Conservation (phyloP, 2,888 invertebrate genomes). For the Crocallis elinguaria region DNA sequence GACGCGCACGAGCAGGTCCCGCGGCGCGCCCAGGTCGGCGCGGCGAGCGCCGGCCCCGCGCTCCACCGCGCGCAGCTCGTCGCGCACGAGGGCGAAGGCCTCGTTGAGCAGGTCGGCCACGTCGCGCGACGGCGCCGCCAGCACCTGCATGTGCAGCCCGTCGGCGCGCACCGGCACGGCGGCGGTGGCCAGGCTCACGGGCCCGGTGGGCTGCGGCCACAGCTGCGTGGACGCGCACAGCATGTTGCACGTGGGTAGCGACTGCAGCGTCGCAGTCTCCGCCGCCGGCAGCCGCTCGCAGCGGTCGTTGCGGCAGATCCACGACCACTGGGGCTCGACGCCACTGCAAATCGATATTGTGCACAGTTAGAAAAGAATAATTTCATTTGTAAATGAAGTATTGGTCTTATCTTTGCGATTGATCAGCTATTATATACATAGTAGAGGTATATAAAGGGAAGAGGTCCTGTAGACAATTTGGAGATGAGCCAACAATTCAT, state of each 20-base stretch:
- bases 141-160: slow-evolving; percentile 76
- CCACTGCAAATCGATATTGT: slow-evolving; percentile 65
- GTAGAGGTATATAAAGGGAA: too few relatives aligned
- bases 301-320: slow-evolving; percentile 88
- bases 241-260: slow-evolving; percentile 91
- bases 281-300: slow-evolving; percentile 86
- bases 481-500: too few relatives aligned
- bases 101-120: slow-evolving; percentile 71
- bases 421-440: too few relatives aligned
- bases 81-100: slow-evolving; percentile 80
- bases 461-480: too few relatives aligned
- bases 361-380: background rate
- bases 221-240: slow-evolving; percentile 90
- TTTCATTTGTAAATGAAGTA: background rate
- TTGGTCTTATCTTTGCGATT: too few relatives aligned
- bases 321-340: slow-evolving; percentile 88
- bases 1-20: slow-evolving; percentile 79
- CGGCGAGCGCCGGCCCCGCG: slow-evolving; percentile 57
- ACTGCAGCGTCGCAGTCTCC: slow-evolving; percentile 77
- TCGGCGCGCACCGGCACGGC: slow-evolving; percentile 85
- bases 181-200: slow-evolving; percentile 87
- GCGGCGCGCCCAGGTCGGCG: slow-evolving; percentile 57
- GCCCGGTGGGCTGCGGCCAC: slow-evolving; percentile 92
- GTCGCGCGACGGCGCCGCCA: slow-evolving; percentile 66
- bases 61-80: slow-evolving; percentile 78